phyloP scores from a whole-genome alignment of 1,140 invertebrate species.

The Aethina tumida region DNA sequence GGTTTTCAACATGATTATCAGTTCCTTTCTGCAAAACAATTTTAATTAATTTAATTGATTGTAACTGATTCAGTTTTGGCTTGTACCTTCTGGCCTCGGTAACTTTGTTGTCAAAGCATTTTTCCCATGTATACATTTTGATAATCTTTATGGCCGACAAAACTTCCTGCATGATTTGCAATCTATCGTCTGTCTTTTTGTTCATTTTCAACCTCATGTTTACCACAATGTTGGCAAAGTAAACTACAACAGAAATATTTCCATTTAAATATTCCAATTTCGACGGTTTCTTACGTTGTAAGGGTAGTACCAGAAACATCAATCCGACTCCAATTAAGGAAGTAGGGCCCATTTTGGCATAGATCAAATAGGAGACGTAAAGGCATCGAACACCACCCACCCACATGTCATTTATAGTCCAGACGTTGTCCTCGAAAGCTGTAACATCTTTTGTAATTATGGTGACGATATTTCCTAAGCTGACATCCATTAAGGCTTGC shows the following conservation, averaged over 20 bases:
- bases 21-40: slow-evolving; percentile 21
- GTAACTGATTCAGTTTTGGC: neutral
- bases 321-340: slow-evolving; percentile 67
- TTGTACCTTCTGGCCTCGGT: slow-evolving; percentile 19
- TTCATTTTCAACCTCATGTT: slow-evolving; percentile 15
- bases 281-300: slow-evolving; percentile 53
- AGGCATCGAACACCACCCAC: slow-evolving; percentile 70
- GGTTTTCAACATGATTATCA: slow-evolving; percentile 14
- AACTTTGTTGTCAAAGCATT: slow-evolving; percentile 62
- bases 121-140: slow-evolving; percentile 86
- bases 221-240: slow-evolving; percentile 20
- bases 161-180: slow-evolving; percentile 77
- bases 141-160: slow-evolving; percentile 67
- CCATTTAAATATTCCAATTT: neutral
- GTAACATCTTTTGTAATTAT: slow-evolving; percentile 83
- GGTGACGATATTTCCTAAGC: slow-evolving; percentile 73
- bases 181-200: slow-evolving; percentile 61
- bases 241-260: slow-evolving; percentile 20
- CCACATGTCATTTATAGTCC: slow-evolving; percentile 67
- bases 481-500: slow-evolving; percentile 65
- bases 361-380: slow-evolving; percentile 68
- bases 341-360: slow-evolving; percentile 57
- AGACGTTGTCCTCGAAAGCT: slow-evolving; percentile 55
- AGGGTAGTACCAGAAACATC: slow-evolving; percentile 71
- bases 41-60: slow-evolving; percentile 3